Evolutionary conservation across 1,140 invertebrate genomes (phyloP).

Genomic region (Pseudomyrmex concolor): DNA sequence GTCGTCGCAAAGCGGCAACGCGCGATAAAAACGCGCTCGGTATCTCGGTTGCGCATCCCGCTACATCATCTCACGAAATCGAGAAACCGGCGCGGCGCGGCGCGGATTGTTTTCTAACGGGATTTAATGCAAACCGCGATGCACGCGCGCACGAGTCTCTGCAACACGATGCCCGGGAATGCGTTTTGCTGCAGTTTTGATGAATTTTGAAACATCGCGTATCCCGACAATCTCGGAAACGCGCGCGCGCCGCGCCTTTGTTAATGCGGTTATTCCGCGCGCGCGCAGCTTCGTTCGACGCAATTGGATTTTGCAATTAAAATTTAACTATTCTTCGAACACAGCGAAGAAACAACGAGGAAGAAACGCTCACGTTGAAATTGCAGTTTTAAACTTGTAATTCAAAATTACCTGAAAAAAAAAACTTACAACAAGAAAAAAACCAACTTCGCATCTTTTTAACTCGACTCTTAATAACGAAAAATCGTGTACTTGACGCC

Average conservation of each 20-base stretch:
- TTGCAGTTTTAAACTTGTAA: no score
- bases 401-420: no score
- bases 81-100: conserved; percentile 6
- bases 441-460: no score
- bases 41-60: conserved; percentile 12
- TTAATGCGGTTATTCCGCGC: neutral
- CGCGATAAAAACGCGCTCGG: conserved; percentile 27
- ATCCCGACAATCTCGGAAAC: conserved; percentile 33
- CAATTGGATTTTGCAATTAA: neutral
- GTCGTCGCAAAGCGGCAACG: neutral
- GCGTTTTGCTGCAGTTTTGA: conserved; percentile 52
- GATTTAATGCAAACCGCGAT: conserved; percentile 68
- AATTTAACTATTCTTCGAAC: no score
- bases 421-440: no score
- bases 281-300: conserved; percentile 32
- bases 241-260: neutral
- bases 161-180: conserved; percentile 5
- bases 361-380: no score
- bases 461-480: no score
- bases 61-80: conserved; percentile 23
- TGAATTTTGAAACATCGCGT: conserved; percentile 59
- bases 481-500: no score
- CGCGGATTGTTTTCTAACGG: conserved; percentile 65
- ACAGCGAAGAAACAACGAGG: no score
- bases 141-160: conserved; percentile 19